Conservation (phyloP, 2,888 invertebrate genomes). For the Strigamia transsilvanica region DNA sequence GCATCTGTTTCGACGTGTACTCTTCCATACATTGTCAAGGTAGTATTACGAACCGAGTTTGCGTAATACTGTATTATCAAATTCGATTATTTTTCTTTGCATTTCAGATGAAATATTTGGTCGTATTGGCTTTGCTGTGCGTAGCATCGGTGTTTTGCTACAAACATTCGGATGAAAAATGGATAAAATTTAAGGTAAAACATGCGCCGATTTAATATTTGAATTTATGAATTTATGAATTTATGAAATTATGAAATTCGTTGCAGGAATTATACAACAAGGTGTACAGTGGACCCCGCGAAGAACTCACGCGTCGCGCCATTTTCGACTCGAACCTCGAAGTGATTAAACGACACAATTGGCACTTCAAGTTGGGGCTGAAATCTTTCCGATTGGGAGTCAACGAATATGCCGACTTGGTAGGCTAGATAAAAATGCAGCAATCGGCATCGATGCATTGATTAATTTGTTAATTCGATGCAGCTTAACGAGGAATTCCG, state of each 20-base stretch:
- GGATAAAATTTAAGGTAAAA: background rate
- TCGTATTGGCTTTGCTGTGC: background rate
- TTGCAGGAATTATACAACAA: conserved; percentile 51
- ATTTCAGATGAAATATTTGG: conserved; percentile 15
- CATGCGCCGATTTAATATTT: background rate
- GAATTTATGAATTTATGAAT: background rate
- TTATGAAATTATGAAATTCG: background rate
- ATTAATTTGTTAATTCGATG: background rate
- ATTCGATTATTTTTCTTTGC: background rate
- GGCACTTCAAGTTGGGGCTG: background rate
- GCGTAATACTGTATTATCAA: background rate
- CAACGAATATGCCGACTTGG: conserved; percentile 54
- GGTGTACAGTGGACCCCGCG: conserved; percentile 5
- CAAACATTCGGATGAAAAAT: background rate
- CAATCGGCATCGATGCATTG: too few relatives aligned
- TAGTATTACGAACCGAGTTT: too few relatives aligned
- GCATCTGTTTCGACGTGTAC: too few relatives aligned
- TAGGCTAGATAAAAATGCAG: background rate
- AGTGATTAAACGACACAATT: conserved; percentile 44
- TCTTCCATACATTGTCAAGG: too few relatives aligned
- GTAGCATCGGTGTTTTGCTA: background rate
- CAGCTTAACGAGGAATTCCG: conserved; percentile 48
- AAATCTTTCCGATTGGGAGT: conserved; percentile 46
- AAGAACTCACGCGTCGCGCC: conserved; percentile 31
- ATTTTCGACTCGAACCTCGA: conserved; percentile 43